Evolutionary conservation across 1,140 invertebrate genomes (phyloP).

Genomic region (Hyles vespertilio): DNA sequence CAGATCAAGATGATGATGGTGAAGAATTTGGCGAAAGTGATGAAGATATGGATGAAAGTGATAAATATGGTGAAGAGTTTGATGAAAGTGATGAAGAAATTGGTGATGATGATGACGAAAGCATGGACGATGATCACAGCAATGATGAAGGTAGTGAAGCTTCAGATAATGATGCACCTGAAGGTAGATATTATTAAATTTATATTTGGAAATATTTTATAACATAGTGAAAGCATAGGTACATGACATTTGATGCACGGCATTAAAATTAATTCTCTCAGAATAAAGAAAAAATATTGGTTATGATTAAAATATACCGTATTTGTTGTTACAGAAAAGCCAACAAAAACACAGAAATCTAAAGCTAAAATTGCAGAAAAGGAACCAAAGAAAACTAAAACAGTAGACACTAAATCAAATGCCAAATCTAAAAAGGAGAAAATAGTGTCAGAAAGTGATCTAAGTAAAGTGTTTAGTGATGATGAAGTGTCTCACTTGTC

Average conservation of each 20-base stretch:
- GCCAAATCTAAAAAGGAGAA: conserved; percentile 36
- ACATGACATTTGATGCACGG: no score
- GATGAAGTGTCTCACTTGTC: conserved; percentile 61
- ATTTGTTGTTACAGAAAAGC: conserved; percentile 23
- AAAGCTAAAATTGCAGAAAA: conserved; percentile 17
- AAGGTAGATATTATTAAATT: no score
- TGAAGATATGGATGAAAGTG: conserved; percentile 18
- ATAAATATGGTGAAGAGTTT: conserved; percentile 32
- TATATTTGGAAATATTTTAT: no score
- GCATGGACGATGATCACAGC: conserved; percentile 4
- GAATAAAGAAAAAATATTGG: neutral
- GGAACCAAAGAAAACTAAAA: conserved; percentile 8
- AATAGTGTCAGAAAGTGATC: conserved; percentile 44
- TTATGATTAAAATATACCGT: neutral
- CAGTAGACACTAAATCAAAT: conserved; percentile 28
- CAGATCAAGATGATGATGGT: conserved; percentile 31
- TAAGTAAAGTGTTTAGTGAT: conserved; percentile 65
- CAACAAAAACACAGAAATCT: conserved; percentile 27
- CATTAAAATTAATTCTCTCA: no score
- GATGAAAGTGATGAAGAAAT: conserved; percentile 14
- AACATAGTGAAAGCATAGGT: no score
- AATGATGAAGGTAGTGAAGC: conserved; percentile 12
- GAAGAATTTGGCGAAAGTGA: conserved; percentile 19
- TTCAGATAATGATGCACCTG: conserved; percentile 9
- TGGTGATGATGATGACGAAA: conserved; percentile 5